Conservation (phyloP, 2,797 vertebrate genomes). For the Hypotaenidia okinawae region DNA sequence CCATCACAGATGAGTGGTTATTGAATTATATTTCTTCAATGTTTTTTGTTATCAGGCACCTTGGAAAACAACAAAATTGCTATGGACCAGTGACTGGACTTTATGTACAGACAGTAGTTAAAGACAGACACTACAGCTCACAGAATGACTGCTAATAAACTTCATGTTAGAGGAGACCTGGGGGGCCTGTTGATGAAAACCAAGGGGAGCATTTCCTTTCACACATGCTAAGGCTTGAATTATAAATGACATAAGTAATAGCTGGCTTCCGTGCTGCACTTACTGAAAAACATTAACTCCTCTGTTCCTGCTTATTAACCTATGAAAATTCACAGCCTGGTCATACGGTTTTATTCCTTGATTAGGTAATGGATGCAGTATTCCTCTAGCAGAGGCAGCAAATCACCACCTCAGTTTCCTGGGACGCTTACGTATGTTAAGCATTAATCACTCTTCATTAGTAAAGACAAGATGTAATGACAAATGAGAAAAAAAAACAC, state of each 20-base stretch:
- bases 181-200: background rate
- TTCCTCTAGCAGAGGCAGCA: background rate
- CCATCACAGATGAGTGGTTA: background rate
- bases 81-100: background rate
- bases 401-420: background rate
- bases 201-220: conserved; percentile 14
- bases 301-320: background rate
- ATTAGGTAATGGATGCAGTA: background rate
- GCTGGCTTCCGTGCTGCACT: background rate
- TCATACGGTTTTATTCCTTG: background rate
- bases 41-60: background rate
- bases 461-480: background rate
- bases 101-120: background rate
- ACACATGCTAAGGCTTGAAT: conserved; percentile 9
- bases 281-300: conserved; percentile 7
- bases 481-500: background rate
- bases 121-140: background rate
- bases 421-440: background rate
- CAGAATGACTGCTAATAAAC: background rate
- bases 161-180: background rate
- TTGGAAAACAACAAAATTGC: background rate
- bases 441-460: background rate
- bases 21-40: background rate
- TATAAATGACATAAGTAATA: conserved; percentile 14
- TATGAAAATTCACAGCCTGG: background rate